Percentiles rank a stretch among this genome's conserved stretches.
Conservation (phyloP, 2,888 invertebrate species). For the Horisme vitalbata region DNA sequence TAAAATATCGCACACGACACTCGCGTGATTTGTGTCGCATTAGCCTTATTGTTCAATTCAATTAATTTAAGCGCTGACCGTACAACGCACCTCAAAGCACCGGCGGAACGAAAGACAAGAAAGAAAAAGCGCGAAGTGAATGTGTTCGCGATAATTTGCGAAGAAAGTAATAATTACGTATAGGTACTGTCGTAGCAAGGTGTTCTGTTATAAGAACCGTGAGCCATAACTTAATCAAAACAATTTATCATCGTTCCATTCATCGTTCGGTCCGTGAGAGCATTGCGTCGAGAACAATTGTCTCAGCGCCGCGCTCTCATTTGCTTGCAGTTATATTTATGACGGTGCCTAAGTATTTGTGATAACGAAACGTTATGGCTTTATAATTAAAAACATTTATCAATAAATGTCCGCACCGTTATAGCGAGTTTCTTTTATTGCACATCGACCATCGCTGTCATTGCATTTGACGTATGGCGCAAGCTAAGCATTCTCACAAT, state of each 20-base stretch:
- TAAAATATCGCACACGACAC: slow-evolving; percentile 37
- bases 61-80: slow-evolving; percentile 34
- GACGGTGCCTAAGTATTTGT: slow-evolving; percentile 30
- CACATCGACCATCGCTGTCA: slow-evolving; percentile 29
- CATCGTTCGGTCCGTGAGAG: slow-evolving; percentile 50
- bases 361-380: slow-evolving; percentile 33
- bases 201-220: slow-evolving; percentile 28
- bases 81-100: slow-evolving; percentile 24
- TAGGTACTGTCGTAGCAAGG: slow-evolving; percentile 17
- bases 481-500: no score
- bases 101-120: slow-evolving; percentile 30
- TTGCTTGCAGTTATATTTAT: slow-evolving; percentile 27
- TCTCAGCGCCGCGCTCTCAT: slow-evolving; percentile 27
- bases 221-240: slow-evolving; percentile 48
- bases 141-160: slow-evolving; percentile 27
- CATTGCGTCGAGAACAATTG: slow-evolving; percentile 45
- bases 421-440: slow-evolving; percentile 44
- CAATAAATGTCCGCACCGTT: slow-evolving; percentile 44
- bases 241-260: slow-evolving; percentile 54
- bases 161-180: slow-evolving; percentile 33
- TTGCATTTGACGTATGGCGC: slow-evolving; percentile 5
- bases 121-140: slow-evolving; percentile 29
- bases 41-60: slow-evolving; percentile 39
- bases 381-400: slow-evolving; percentile 56
- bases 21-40: slow-evolving; percentile 36